These are phyloP conservation scores for Cromileptes altivelis DNA, from an alignment of 2,113 vertebrate species.

Conservation along the genomic window DNA sequence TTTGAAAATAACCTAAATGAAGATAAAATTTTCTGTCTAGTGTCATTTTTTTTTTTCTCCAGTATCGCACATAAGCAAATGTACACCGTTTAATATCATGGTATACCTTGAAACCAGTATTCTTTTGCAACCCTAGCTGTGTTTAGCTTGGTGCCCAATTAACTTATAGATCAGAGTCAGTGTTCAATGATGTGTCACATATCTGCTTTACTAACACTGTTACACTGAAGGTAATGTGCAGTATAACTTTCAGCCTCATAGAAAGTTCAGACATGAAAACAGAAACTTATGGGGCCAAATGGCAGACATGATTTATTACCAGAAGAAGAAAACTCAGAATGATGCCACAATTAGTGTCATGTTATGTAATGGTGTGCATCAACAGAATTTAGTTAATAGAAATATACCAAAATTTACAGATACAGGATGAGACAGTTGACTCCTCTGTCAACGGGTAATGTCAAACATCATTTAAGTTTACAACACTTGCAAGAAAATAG, in stretches of 20 bases:
- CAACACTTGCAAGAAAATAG: slow-evolving; percentile 5
- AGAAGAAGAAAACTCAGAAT: not conserved
- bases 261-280: slow-evolving; percentile 6
- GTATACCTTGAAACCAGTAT: too few species aligned
- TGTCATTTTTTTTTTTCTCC: too few species aligned
- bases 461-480: slow-evolving; percentile 43
- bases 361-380: not conserved
- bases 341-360: slow-evolving; percentile 23
- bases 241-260: not conserved
- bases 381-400: not conserved
- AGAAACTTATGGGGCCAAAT: not conserved
- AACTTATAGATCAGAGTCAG: not conserved
- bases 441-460: slow-evolving; percentile 13
- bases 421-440: not conserved
- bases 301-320: slow-evolving; percentile 5
- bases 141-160: not conserved
- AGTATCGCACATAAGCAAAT: too few species aligned
- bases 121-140: too few species aligned
- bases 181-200: not conserved
- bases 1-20: too few species aligned
- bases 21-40: too few species aligned
- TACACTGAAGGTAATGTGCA: not conserved
- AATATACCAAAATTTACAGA: not conserved
- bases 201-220: not conserved
- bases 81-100: too few species aligned